Conservation (phyloP, 1,140 invertebrate genomes). For the Musca domestica region DNA sequence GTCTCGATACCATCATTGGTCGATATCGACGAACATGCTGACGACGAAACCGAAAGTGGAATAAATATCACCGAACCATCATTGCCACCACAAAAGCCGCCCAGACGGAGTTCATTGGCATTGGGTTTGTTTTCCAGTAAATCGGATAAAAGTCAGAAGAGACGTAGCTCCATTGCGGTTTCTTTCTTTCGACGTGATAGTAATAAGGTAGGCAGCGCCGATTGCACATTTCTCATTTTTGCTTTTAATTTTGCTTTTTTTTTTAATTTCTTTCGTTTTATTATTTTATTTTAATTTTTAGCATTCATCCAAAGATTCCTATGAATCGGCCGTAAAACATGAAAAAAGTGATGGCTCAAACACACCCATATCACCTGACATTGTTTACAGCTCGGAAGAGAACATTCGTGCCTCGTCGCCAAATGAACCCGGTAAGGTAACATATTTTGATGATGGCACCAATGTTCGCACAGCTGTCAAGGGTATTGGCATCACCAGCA, state of each 20-base stretch:
- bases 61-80: constrained; percentile 41
- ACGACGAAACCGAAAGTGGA: constrained; percentile 32
- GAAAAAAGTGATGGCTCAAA: constrained; percentile 50
- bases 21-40: constrained; percentile 51
- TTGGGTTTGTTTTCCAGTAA: constrained; percentile 48
- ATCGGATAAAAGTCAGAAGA: constrained; percentile 47
- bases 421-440: constrained; percentile 47
- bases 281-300: constrained; percentile 22
- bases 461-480: constrained; percentile 34
- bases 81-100: constrained; percentile 48
- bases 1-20: constrained; percentile 54
- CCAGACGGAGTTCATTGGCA: constrained; percentile 50
- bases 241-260: not conserved
- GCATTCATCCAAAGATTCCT: constrained; percentile 52
- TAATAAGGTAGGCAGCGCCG: constrained; percentile 37
- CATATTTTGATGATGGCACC: constrained; percentile 47
- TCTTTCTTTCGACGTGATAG: constrained; percentile 49
- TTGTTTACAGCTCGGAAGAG: constrained; percentile 48
- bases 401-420: constrained; percentile 48
- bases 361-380: constrained; percentile 42
- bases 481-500: constrained; percentile 28
- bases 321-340: constrained; percentile 50
- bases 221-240: not conserved
- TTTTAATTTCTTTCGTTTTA: not conserved
- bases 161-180: constrained; percentile 51